Base-by-base conservation (phyloP, 2,797 vertebrate genomes). In the Malurus leucopterus region DNA sequence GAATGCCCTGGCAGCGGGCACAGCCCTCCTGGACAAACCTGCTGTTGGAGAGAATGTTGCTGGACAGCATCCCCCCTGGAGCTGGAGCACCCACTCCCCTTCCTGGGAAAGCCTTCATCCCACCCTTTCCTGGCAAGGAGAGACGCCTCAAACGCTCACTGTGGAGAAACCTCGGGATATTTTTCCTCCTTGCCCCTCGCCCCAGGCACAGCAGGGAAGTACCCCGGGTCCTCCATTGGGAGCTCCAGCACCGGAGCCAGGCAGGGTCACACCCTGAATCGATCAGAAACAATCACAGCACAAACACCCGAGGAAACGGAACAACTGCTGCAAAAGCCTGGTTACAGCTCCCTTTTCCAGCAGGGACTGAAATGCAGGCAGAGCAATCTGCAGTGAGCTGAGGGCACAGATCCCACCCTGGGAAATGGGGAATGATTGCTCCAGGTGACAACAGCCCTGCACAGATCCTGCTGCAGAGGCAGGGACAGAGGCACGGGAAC, bases 341-440 rank as follows among this genome's bases (percentile, higher is more conserved):
- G 19, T 11, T 40, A 5, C 34, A 34, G 20, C 20, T 53, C 47
- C 53, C 49, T 47, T 23, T 23, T 50, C 32, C 0, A 0, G 32
- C 16, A 36, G 36, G 24, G 50, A 11, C 36, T 8, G 41, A 21
- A 40, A 34, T 36, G 49, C 10, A 4, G 55, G 16, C 36, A 71
- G 58, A 0, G 9, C 67, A 44, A 49, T 2, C 21, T 64, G 84
- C 44, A 55, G 34, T 0, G 0, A 19, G 3, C 29, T 1, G 1
- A 69, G 38, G 62, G 47, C 51, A 50, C 0, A 0, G 58, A 67
- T 23, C 58, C 70, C 36, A 34, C 54, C 53, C 4, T 0, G 1
- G 76, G 24, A 59, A 70, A 17, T 0, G 3, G 15, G 55, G 34
- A 41, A 26, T 57, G 68, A 3, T 2, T 0, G 2, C 67, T 58